These are phyloP conservation scores for Amphipyra berbera DNA, from an alignment of 2,888 invertebrate genomes.

Conservation along the genomic window DNA sequence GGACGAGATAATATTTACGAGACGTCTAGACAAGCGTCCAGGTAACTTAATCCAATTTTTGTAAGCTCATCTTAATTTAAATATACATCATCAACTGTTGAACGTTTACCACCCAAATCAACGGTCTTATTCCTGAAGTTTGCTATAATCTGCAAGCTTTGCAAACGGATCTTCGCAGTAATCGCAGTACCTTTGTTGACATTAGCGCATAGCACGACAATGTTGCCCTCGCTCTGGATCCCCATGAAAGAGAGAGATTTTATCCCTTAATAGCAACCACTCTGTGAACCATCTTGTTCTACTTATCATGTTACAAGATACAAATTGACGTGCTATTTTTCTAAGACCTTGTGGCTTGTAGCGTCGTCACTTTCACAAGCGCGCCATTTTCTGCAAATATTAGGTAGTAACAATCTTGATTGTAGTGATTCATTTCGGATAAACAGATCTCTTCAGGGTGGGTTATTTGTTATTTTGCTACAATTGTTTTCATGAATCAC, in stretches of 20 bases:
- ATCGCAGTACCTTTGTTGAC: too few species aligned
- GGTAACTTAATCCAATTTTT: conserved; percentile 32
- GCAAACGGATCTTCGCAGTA: too few species aligned
- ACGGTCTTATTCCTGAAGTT: too few species aligned
- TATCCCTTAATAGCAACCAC: too few species aligned
- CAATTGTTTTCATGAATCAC: conserved; percentile 25
- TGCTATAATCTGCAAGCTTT: too few species aligned
- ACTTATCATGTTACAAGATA: too few species aligned
- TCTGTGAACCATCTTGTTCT: too few species aligned
- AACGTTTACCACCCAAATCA: too few species aligned
- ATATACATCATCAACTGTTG: background rate
- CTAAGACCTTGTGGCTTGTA: conserved; percentile 35
- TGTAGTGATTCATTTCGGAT: conserved; percentile 33
- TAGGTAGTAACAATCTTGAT: conserved; percentile 24
- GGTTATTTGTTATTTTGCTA: conserved; percentile 32
- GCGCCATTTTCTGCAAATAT: conserved; percentile 32
- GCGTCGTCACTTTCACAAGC: background rate
- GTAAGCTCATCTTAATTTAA: background rate
- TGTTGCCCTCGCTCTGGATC: too few species aligned
- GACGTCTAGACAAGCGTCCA: conserved; percentile 53
- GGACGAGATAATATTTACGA: conserved; percentile 64
- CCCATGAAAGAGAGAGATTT: too few species aligned
- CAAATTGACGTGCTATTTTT: conserved; percentile 35
- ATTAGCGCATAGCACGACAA: too few species aligned
- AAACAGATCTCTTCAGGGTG: conserved; percentile 19